These are phyloP conservation scores for Scaptomyza graminum DNA, from an alignment of 1,140 invertebrate genomes.

Conservation along the genomic window DNA sequence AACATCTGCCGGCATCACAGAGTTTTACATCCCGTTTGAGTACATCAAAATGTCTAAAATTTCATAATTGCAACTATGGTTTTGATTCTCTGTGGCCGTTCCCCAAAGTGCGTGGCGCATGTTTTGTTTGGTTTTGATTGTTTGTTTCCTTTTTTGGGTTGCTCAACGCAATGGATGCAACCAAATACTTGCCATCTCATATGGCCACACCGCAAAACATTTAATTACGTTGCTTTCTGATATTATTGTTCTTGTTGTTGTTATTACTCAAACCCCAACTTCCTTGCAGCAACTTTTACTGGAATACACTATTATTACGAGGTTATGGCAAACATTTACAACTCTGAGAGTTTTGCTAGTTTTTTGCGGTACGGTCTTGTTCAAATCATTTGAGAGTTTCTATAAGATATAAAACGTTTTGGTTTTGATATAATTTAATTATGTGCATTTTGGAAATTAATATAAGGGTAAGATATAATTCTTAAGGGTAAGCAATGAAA, in stretches of 20 bases:
- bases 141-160: not conserved
- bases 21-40: conserved; percentile 34
- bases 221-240: conserved; percentile 31
- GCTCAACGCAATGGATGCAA: conserved; percentile 29
- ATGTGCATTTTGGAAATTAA: not conserved
- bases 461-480: too few relatives aligned
- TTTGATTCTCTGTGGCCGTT: conserved; percentile 10
- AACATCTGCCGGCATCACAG: conserved; percentile 39
- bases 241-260: not conserved
- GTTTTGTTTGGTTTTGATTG: conserved; percentile 17
- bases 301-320: not conserved
- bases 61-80: conserved; percentile 50
- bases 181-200: conserved; percentile 42
- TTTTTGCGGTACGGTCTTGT: not conserved
- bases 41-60: conserved; percentile 56
- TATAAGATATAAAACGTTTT: not conserved
- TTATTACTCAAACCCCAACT: not conserved
- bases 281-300: not conserved
- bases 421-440: not conserved
- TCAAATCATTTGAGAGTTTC: not conserved
- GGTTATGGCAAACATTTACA: not conserved
- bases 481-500: too few relatives aligned
- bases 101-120: conserved; percentile 24
- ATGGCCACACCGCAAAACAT: conserved; percentile 47
- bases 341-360: not conserved